These are phyloP conservation scores for Bradypus variegatus DNA, from an alignment of 2,797 vertebrate species.

Conservation along the genomic window DNA sequence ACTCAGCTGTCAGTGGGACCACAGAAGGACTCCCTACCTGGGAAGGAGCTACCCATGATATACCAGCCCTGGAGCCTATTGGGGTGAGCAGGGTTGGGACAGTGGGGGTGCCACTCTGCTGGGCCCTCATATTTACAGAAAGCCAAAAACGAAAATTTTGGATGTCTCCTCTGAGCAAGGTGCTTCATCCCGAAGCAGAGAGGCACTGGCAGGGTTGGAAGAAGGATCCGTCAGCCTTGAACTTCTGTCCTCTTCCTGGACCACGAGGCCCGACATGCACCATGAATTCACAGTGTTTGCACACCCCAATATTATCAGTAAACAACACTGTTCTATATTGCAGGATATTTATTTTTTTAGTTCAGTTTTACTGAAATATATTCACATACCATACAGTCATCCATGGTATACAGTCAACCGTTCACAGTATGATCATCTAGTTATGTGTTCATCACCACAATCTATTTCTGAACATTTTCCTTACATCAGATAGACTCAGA, in stretches of 20 bases:
- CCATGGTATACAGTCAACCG: too few species aligned
- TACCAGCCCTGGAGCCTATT: accelerated
- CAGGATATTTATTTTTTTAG: too few species aligned
- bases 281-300: neutral
- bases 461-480: too few species aligned
- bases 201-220: accelerated
- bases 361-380: too few species aligned
- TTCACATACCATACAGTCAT: too few species aligned
- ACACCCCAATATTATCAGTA: neutral
- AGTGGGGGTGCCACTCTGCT: neutral
- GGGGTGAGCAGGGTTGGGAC: neutral
- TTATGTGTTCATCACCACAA: too few species aligned
- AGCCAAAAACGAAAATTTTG: neutral
- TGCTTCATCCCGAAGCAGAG: neutral
- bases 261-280: neutral
- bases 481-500: too few species aligned
- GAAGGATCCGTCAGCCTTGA: neutral
- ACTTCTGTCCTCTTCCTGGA: neutral
- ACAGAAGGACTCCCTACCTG: neutral
- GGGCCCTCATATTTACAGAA: neutral
- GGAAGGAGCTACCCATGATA: neutral
- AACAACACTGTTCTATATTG: accelerated
- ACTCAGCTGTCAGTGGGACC: neutral
- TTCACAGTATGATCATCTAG: too few species aligned
- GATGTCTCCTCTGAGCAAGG: neutral